These are phyloP conservation scores for Thaleichthys pacificus DNA, from an alignment of 2,797 vertebrate species.

Conservation along the genomic window DNA sequence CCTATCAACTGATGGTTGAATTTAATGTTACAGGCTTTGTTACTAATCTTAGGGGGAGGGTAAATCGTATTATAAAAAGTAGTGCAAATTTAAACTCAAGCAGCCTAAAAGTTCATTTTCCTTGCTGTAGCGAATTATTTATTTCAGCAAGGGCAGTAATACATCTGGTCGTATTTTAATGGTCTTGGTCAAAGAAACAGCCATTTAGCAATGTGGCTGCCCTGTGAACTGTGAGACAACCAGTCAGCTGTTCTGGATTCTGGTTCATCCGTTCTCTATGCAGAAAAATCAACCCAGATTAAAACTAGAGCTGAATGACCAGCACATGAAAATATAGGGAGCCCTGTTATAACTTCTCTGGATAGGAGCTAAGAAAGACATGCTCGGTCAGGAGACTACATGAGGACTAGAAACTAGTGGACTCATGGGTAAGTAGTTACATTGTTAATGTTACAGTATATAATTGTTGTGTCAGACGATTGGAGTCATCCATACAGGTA, in stretches of 20 bases:
- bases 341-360: background rate
- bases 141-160: background rate
- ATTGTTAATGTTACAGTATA: conserved; percentile 23
- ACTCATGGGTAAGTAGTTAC: background rate
- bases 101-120: conserved; percentile 46
- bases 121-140: background rate
- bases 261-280: background rate
- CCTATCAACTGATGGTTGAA: conserved; percentile 71
- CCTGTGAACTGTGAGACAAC: background rate
- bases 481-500: conserved; percentile 32
- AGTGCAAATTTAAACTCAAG: conserved; percentile 69
- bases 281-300: background rate
- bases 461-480: conserved; percentile 29
- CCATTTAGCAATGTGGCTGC: background rate
- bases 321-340: conserved; percentile 12
- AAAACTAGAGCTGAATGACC: background rate
- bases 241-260: background rate
- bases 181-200: no score
- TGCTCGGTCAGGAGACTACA: background rate
- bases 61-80: conserved; percentile 74
- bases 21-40: conserved; percentile 73
- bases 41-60: conserved; percentile 60
- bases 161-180: background rate
- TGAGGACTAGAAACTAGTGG: background rate
- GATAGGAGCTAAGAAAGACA: background rate